Evolutionary conservation across 2,113 vertebrate genomes (phyloP).

Genomic region (Perognathus longimembris): DNA sequence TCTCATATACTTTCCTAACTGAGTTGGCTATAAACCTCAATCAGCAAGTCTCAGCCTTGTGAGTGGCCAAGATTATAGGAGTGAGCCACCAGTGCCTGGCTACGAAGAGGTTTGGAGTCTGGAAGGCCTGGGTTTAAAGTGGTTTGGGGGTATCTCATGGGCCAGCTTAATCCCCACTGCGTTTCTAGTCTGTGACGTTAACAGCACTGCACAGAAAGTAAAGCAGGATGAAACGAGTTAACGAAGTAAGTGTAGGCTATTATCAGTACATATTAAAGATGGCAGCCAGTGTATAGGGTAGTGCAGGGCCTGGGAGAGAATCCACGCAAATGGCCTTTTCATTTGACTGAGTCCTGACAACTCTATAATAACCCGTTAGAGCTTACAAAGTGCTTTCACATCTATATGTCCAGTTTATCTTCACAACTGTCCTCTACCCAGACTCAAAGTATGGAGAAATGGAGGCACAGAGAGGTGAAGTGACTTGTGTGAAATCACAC

Average conservation of each 20-base stretch:
- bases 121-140: background rate
- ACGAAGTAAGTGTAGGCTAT: background rate
- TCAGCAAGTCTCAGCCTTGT: too few species aligned
- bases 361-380: background rate
- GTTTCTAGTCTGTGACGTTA: slow-evolving; percentile 10
- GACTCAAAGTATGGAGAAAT: background rate
- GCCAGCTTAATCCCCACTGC: background rate
- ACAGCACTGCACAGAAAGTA: background rate
- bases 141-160: background rate
- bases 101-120: background rate
- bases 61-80: too few species aligned
- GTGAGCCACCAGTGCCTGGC: too few species aligned
- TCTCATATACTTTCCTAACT: too few species aligned
- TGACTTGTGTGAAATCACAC: background rate
- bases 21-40: too few species aligned
- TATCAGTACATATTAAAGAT: background rate
- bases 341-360: background rate
- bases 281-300: background rate
- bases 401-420: background rate
- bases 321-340: background rate
- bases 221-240: background rate
- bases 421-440: background rate
- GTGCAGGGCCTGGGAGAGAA: background rate
- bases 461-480: slow-evolving; percentile 8
- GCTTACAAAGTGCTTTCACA: background rate